phyloP scores from a whole-genome alignment of 2,888 invertebrate genomes.

The Perizoma flavofasciatum region DNA sequence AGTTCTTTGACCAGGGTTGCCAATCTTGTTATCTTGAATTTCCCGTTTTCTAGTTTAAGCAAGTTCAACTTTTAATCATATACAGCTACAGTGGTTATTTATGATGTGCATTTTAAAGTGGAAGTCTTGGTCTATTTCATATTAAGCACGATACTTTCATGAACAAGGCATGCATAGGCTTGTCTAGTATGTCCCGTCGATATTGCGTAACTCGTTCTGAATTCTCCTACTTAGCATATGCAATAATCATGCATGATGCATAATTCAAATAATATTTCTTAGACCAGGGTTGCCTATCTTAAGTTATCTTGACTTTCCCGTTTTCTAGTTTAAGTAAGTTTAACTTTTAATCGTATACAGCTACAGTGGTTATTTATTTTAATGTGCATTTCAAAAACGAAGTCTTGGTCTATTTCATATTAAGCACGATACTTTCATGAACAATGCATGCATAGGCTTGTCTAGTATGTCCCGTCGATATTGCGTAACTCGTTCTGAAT shows the following conservation, averaged over 20 bases:
- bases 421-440: constrained; percentile 31
- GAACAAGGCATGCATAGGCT: constrained; percentile 36
- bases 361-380: constrained; percentile 23
- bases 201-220: constrained; percentile 54
- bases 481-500: constrained; percentile 54
- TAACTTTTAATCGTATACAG: constrained; percentile 27
- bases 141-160: constrained; percentile 32
- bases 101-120: constrained; percentile 34
- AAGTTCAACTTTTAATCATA: constrained; percentile 26
- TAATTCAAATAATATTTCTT: constrained; percentile 54
- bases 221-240: constrained; percentile 50
- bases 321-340: constrained; percentile 15
- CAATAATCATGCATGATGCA: constrained; percentile 48
- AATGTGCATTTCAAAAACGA: constrained; percentile 32
- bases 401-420: constrained; percentile 36
- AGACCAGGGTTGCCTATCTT: constrained; percentile 9
- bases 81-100: constrained; percentile 18
- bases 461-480: constrained; percentile 41
- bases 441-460: constrained; percentile 37
- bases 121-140: constrained; percentile 34
- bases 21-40: constrained; percentile 19
- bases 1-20: neutral
- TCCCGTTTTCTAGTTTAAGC: constrained; percentile 14
- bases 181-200: constrained; percentile 40
- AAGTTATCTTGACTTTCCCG: constrained; percentile 13